These are phyloP conservation scores for Myripristis murdjan DNA, from an alignment of 2,797 vertebrate species.

Conservation along the genomic window DNA sequence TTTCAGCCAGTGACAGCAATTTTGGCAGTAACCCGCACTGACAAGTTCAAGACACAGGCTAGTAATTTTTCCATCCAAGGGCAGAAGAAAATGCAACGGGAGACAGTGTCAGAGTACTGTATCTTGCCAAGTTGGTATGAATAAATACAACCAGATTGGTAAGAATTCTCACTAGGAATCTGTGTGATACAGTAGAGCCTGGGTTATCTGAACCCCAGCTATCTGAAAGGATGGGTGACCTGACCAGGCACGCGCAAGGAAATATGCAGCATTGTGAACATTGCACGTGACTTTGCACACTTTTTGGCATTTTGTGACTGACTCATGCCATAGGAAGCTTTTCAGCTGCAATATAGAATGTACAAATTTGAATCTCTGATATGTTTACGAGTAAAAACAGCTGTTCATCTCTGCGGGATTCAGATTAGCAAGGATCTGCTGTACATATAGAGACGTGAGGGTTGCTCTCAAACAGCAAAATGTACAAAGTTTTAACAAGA, in stretches of 20 bases:
- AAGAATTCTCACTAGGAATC: slow-evolving; percentile 6
- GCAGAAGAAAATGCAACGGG: slow-evolving; percentile 12
- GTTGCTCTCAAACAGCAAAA: slow-evolving; percentile 6
- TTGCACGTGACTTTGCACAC: slow-evolving; percentile 5
- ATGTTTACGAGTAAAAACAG: too few relatives aligned
- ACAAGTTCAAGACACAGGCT: slow-evolving; percentile 6
- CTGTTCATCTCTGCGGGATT: slow-evolving; percentile 2
- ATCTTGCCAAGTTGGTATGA: slow-evolving; percentile 7
- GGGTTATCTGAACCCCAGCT: not conserved
- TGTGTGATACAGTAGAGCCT: not conserved
- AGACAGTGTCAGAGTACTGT: slow-evolving; percentile 3
- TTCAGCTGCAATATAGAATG: not conserved
- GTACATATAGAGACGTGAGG: not conserved
- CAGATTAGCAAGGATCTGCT: not conserved
- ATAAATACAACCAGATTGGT: slow-evolving; percentile 3
- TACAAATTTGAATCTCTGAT: slow-evolving; percentile 18
- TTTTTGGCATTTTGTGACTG: slow-evolving; percentile 3
- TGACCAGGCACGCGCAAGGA: not conserved
- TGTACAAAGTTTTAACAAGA: not conserved
- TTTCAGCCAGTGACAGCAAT: slow-evolving; percentile 23
- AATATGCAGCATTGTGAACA: slow-evolving; percentile 9
- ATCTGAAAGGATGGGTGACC: not conserved
- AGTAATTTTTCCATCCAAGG: slow-evolving; percentile 28
- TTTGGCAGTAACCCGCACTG: slow-evolving; percentile 21
- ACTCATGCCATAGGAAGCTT: slow-evolving; percentile 18